Conservation (phyloP, 2,888 invertebrate genomes). For the Meloe dianella region DNA sequence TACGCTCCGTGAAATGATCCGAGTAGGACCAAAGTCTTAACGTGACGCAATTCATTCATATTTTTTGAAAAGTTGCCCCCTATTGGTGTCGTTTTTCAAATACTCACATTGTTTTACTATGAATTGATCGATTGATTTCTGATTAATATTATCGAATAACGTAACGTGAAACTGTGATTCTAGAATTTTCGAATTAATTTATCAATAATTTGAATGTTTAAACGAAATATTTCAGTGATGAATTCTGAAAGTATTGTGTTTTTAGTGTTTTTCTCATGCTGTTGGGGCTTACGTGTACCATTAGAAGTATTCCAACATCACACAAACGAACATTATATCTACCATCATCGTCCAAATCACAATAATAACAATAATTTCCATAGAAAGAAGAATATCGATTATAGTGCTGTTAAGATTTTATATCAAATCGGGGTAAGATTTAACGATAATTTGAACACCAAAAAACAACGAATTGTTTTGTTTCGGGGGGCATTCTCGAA, state of each 20-base stretch:
- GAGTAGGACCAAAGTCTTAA: constrained; percentile 48
- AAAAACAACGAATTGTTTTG: not conserved
- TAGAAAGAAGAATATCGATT: constrained; percentile 62
- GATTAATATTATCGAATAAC: constrained; percentile 4
- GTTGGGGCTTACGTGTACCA: constrained; percentile 56
- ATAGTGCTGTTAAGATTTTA: constrained; percentile 67
- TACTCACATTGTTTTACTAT: constrained; percentile 18
- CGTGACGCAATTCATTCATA: constrained; percentile 52
- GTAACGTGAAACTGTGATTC: not conserved
- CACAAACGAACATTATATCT: constrained; percentile 46
- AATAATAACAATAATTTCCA: constrained; percentile 62
- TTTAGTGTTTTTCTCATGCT: constrained; percentile 43
- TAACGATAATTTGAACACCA: constrained; percentile 10
- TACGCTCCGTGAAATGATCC: constrained; percentile 52
- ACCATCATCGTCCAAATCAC: constrained; percentile 63
- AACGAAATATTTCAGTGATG: constrained; percentile 33
- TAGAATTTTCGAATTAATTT: not conserved
- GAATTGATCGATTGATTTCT: not conserved
- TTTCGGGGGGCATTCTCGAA: constrained; percentile 19
- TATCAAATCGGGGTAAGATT: constrained; percentile 77
- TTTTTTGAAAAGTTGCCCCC: constrained; percentile 25
- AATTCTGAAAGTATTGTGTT: constrained; percentile 43
- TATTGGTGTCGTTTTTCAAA: too few relatives aligned
- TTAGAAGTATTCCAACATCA: constrained; percentile 63
- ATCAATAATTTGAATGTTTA: not conserved